A percentile compares a stretch with the other conserved stretches of the same genome.
Conservation (phyloP, 2,113 vertebrate genomes). For the Naja naja region DNA sequence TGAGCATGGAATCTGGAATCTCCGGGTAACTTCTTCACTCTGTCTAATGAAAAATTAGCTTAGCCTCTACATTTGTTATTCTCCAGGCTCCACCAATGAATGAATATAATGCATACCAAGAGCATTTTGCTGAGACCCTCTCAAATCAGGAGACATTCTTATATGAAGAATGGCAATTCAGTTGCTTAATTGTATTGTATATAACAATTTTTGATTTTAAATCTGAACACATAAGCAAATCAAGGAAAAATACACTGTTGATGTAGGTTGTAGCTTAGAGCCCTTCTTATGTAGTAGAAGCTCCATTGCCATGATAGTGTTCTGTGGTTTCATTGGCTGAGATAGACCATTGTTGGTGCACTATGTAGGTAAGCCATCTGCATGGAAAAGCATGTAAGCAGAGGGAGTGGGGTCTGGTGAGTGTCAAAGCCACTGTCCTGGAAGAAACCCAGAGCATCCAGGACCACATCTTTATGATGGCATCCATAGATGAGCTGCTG, state of each 20-base stretch:
- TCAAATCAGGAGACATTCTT: background rate
- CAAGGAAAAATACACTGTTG: background rate
- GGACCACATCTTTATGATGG: background rate
- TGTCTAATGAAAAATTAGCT: background rate
- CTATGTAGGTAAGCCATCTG: background rate
- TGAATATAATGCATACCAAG: background rate
- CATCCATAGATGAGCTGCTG: background rate
- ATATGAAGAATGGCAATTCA: background rate
- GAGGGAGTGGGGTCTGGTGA: background rate
- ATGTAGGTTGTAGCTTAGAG: background rate
- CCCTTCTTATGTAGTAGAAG: background rate
- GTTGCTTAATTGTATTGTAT: background rate
- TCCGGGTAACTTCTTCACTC: background rate
- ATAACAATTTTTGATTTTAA: background rate
- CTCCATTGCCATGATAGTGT: background rate
- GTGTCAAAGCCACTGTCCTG: background rate
- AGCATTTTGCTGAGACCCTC: background rate
- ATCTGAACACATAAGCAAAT: background rate
- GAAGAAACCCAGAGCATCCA: background rate
- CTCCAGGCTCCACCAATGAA: background rate
- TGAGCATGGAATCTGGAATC: background rate
- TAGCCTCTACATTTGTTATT: background rate
- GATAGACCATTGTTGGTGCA: background rate
- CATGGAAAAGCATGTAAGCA: slow-evolving; percentile 6
- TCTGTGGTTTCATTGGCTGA: background rate